Evolutionary conservation across 2,888 invertebrate genomes (phyloP), one percentile per base, ranked within the genome.

Genomic region (Drosophila aldrichi): DNA sequence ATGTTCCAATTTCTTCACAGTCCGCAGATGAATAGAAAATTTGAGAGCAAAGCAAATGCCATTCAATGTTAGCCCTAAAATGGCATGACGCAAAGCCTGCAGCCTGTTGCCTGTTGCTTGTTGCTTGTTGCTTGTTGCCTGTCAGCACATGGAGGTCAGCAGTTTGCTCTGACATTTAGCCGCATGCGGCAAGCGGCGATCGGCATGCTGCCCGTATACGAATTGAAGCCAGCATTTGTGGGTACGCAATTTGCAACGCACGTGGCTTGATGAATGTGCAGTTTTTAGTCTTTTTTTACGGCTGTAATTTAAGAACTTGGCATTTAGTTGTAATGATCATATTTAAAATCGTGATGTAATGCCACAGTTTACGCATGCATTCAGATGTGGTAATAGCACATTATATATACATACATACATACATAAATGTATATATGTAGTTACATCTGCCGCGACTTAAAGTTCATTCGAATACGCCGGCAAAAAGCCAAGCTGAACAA

Each of bases 161-260:
- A 59, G 67, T 70, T 82, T 73, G 63, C 68, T 62, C 80, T 83
- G 83, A 83, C 83, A 83, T 83, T 83, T 83, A 88, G 59, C 57
- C 58, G 5, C 54, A 61, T 61, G 46, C 48, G 52, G 62, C 74
- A 38, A 38, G 56, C 56, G 38, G 7, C 52, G 52, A 52, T 40
- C 46, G 52, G 64, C 74, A 32, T 63, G 57, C 77, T 67, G 77
- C 48, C 70, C 74, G 68, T 84, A 77, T 25, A 44, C 25, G 22
- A n/a, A 63, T 67, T 3, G 9, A 18, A 41, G 59, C 41, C 22
- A 67, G 44, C 49, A 51, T 38, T 62, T 44, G 60, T 51, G 40
- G 68, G 66, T 71, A 84, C 84, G 84, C 84, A 82, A 88, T 88
- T 88, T 71, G 87, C 79, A 73, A 81, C 84, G 83, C 84, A 84